phyloP scores from a whole-genome alignment of 2,888 invertebrate genomes.

The Ligdia adustata region DNA sequence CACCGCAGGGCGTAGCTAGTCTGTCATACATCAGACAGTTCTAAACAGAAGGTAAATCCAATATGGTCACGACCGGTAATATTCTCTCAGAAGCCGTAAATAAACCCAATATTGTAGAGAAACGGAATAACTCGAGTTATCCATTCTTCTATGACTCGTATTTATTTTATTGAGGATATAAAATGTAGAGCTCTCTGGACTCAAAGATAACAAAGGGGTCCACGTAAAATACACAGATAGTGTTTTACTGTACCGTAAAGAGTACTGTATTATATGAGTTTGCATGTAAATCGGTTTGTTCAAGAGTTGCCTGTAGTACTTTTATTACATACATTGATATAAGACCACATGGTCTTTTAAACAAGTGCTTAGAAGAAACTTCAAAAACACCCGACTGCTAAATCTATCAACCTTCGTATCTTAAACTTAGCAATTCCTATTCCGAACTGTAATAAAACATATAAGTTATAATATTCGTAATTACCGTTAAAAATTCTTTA shows the following conservation, averaged over 20 bases:
- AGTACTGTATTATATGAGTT: constrained; percentile 23
- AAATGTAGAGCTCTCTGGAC: constrained; percentile 27
- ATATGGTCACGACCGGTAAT: background rate
- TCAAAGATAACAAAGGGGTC: constrained; percentile 28
- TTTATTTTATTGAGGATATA: constrained; percentile 32
- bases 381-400: too few species aligned
- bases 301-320: background rate
- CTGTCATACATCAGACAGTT: too few species aligned
- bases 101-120: constrained; percentile 23
- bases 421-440: too few species aligned
- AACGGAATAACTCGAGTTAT: constrained; percentile 25
- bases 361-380: too few species aligned
- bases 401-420: too few species aligned
- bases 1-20: too few species aligned
- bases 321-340: too few species aligned
- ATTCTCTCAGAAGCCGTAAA: constrained; percentile 12
- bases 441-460: too few species aligned
- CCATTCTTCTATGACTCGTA: constrained; percentile 26
- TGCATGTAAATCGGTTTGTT: constrained; percentile 26
- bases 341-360: too few species aligned
- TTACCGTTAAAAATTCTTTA: too few species aligned
- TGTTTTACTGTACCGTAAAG: constrained; percentile 30
- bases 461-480: too few species aligned
- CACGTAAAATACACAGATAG: constrained; percentile 29
- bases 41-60: too few species aligned